A percentile compares a stretch with the other conserved stretches of the same genome.
Evolutionary conservation across 2,113 vertebrate species (phyloP).

Genomic region (Myrmecobius fasciatus): DNA sequence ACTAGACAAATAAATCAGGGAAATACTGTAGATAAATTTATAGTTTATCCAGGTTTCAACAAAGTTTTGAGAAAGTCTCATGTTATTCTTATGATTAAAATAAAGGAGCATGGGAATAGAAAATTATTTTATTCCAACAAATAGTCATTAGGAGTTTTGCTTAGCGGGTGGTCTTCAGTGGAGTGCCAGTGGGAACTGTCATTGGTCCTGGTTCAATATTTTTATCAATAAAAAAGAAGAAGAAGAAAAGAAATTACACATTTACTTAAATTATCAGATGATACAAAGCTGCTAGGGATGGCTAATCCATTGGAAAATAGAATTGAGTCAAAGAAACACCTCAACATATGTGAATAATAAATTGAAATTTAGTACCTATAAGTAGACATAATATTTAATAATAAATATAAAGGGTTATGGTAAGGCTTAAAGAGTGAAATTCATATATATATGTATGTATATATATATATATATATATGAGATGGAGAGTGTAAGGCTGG

Average conservation of each 20-base stretch:
- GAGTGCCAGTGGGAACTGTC: not conserved
- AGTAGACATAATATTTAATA: not conserved
- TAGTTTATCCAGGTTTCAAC: not conserved
- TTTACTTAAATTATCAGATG: not conserved
- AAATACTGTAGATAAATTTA: not conserved
- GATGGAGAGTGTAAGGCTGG: not conserved
- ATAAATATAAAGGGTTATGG: not conserved
- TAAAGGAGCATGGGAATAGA: not conserved
- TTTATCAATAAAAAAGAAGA: not conserved
- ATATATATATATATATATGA: not conserved
- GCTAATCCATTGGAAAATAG: not conserved
- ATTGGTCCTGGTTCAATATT: not conserved
- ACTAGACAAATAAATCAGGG: not conserved
- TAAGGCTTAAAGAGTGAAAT: not conserved
- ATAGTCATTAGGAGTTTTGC: not conserved
- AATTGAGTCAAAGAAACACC: not conserved
- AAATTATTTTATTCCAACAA: not conserved
- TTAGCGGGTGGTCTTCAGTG: not conserved
- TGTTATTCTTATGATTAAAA: not conserved
- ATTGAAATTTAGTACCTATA: not conserved
- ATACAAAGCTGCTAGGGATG: not conserved
- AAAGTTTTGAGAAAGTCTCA: not conserved
- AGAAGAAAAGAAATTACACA: not conserved
- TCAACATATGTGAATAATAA: not conserved
- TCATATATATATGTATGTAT: not conserved